Evolutionary conservation across 2,113 vertebrate species (phyloP).

Genomic region (Xenus cinereus): DNA sequence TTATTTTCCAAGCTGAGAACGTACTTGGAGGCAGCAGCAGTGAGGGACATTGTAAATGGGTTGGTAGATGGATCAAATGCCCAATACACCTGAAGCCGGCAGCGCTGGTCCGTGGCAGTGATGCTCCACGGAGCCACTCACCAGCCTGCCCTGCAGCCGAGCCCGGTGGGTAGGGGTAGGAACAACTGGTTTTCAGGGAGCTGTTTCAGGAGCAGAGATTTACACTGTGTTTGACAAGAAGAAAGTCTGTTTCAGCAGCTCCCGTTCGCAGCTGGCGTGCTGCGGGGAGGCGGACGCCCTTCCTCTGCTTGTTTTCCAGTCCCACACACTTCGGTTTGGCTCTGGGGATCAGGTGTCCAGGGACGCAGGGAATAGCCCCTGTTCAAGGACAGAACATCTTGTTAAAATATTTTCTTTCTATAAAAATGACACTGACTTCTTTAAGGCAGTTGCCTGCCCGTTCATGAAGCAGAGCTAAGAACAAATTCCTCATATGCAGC

Average conservation of each 20-base stretch:
- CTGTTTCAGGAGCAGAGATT: background rate
- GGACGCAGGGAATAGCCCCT: background rate
- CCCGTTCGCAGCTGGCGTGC: background rate
- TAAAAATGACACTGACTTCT: background rate
- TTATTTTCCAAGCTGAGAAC: background rate
- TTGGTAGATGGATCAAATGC: background rate
- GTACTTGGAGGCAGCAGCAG: background rate
- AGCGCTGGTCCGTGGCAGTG: background rate
- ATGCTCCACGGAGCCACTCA: rapidly evolving
- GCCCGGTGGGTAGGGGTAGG: rapidly evolving
- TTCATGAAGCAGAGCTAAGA: background rate
- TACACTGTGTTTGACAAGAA: background rate
- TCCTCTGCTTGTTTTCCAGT: background rate
- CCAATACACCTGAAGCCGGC: rapidly evolving
- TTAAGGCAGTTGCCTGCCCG: background rate
- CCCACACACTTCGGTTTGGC: rapidly evolving
- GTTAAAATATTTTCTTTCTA: background rate
- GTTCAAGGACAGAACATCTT: background rate
- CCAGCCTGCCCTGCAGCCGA: background rate
- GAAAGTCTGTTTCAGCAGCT: background rate
- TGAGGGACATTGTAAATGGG: rapidly evolving
- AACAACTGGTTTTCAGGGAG: background rate
- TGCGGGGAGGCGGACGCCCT: rapidly evolving
- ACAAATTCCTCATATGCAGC: background rate
- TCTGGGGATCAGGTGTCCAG: background rate